phyloP scores from a whole-genome alignment of 2,113 vertebrate species.

The Meleagris gallopavo region DNA sequence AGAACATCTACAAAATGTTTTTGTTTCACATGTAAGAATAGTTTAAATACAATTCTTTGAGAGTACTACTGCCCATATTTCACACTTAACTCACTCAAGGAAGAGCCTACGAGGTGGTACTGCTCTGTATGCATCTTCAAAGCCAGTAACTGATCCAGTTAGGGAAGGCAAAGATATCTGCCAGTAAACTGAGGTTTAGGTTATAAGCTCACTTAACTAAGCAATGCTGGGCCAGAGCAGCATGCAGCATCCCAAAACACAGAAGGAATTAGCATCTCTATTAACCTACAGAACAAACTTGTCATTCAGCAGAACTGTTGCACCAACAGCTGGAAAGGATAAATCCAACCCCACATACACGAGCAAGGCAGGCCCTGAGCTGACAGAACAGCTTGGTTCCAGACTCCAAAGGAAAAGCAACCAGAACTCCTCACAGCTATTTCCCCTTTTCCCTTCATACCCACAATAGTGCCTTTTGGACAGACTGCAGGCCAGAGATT shows the following conservation, averaged over 20 bases:
- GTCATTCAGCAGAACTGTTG: not conserved
- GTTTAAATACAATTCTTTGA: accelerated
- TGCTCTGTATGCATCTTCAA: not conserved
- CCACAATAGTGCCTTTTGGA: no score
- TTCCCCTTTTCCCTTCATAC: not conserved
- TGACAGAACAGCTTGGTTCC: not conserved
- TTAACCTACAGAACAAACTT: not conserved
- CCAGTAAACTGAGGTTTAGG: accelerated
- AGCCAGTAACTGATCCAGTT: not conserved
- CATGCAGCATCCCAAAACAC: not conserved
- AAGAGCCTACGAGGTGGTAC: not conserved
- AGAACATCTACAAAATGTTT: not conserved
- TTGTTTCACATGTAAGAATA: not conserved
- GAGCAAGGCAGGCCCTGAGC: not conserved
- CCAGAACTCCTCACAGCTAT: not conserved
- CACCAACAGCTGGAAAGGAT: not conserved
- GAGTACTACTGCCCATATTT: not conserved
- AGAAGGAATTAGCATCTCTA: accelerated
- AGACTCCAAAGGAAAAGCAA: not conserved
- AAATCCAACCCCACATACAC: accelerated
- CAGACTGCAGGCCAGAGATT: not conserved
- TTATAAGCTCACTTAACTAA: accelerated
- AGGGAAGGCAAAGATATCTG: not conserved
- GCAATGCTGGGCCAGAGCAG: accelerated
- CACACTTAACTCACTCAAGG: not conserved